These are phyloP conservation scores for Equus quagga DNA, from an alignment of 2,113 vertebrate species.

Conservation along the genomic window DNA sequence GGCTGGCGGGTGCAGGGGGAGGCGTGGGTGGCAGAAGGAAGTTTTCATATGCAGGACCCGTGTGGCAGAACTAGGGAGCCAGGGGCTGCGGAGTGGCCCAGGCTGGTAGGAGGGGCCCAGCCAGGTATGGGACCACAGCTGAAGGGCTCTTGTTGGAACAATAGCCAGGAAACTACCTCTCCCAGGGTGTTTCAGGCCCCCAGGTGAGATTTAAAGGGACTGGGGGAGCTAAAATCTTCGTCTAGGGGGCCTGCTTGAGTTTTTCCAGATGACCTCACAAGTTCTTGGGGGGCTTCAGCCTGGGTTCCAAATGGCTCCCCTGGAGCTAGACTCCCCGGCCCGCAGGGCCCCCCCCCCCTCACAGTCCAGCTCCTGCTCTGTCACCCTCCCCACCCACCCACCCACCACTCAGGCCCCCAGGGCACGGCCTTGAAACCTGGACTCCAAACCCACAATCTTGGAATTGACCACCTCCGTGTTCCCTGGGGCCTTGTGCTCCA, in stretches of 20 bases:
- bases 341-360: background rate
- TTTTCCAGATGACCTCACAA: background rate
- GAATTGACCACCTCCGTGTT: background rate
- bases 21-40: accelerated
- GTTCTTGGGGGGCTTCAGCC: background rate
- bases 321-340: accelerated
- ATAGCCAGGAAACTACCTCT: accelerated
- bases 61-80: background rate
- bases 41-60: background rate
- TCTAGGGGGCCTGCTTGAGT: accelerated
- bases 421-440: background rate
- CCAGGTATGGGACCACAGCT: background rate
- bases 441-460: background rate
- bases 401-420: background rate
- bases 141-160: background rate
- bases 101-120: background rate
- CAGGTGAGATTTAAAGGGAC: background rate
- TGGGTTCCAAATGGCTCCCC: background rate
- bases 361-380: accelerated
- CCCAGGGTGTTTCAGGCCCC: background rate
- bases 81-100: background rate
- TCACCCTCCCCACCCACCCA: accelerated
- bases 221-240: accelerated
- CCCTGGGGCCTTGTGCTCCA: background rate
- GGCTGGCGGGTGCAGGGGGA: accelerated